A percentile compares a stretch with the other conserved stretches of the same genome.
Evolutionary conservation across 2,113 vertebrate species (phyloP).

Genomic region (Asarcornis scutulata): DNA sequence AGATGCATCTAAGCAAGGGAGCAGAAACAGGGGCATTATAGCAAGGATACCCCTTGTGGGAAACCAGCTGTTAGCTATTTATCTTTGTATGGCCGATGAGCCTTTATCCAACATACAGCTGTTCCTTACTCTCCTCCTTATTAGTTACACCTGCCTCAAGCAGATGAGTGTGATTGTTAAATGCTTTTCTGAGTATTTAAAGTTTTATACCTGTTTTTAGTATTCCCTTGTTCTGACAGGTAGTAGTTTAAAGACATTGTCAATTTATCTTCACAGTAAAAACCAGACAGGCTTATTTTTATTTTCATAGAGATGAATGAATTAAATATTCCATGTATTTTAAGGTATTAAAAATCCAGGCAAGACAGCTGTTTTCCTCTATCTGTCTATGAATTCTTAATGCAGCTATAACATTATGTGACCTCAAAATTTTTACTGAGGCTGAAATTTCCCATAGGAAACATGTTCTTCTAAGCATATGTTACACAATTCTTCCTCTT

Average conservation of each 20-base stretch:
- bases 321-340: slow-evolving; percentile 12
- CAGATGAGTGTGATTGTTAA: slow-evolving; percentile 59
- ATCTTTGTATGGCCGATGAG: slow-evolving; percentile 81
- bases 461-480: background rate
- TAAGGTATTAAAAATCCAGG: background rate
- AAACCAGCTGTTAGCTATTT: slow-evolving; percentile 88
- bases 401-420: background rate
- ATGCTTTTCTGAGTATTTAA: slow-evolving; percentile 34
- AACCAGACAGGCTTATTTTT: background rate
- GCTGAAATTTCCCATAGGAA: slow-evolving; percentile 16
- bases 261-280: background rate
- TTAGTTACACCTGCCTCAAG: slow-evolving; percentile 73
- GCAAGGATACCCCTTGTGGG: slow-evolving; percentile 72
- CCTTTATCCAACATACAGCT: slow-evolving; percentile 79
- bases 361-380: background rate
- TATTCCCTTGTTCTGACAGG: background rate
- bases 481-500: background rate
- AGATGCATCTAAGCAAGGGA: slow-evolving; percentile 54
- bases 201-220: slow-evolving; percentile 21
- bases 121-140: slow-evolving; percentile 75
- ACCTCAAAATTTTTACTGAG: background rate
- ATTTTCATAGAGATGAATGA: background rate
- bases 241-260: background rate
- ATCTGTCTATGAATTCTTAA: background rate
- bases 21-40: slow-evolving; percentile 64